A percentile compares a stretch with the other conserved stretches of the same genome.
Conservation (phyloP, 2,888 invertebrate species). For the Conistra vaccinii region DNA sequence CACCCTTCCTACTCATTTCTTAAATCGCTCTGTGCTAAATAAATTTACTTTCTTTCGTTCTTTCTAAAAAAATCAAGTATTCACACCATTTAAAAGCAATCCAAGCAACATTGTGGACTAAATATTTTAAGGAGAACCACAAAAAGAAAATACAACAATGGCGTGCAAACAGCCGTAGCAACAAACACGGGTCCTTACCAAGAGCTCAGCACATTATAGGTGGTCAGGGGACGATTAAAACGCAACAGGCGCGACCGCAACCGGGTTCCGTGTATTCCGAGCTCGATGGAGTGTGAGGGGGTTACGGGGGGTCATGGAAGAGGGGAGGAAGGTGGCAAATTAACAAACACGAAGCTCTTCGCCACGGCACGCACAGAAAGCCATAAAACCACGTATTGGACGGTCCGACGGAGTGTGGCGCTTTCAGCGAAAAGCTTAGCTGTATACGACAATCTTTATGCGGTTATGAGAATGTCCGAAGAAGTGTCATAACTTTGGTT, state of each 20-base stretch:
- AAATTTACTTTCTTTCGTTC: no score
- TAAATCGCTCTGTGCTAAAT: no score
- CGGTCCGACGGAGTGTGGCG: constrained; percentile 56
- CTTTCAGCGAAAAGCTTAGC: constrained; percentile 54
- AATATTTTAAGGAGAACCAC: constrained; percentile 18
- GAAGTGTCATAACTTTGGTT: not conserved
- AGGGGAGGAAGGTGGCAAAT: constrained; percentile 70
- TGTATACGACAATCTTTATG: constrained; percentile 31
- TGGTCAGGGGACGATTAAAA: constrained; percentile 71
- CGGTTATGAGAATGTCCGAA: not conserved
- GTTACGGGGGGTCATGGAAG: constrained; percentile 33
- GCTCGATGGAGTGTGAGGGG: constrained; percentile 44
- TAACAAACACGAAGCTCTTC: constrained; percentile 75
- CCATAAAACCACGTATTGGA: constrained; percentile 75
- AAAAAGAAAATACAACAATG: constrained; percentile 32
- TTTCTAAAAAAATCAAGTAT: not conserved
- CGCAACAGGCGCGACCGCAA: constrained; percentile 74
- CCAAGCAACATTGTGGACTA: not conserved
- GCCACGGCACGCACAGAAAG: constrained; percentile 74
- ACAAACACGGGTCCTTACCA: constrained; percentile 40
- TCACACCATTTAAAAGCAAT: constrained; percentile 8
- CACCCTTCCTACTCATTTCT: not conserved
- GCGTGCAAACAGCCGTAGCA: constrained; percentile 48
- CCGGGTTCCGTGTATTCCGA: constrained; percentile 50
- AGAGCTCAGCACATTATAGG: constrained; percentile 55